Conservation (phyloP, 2,113 vertebrate species). For the Phocoena phocoena region DNA sequence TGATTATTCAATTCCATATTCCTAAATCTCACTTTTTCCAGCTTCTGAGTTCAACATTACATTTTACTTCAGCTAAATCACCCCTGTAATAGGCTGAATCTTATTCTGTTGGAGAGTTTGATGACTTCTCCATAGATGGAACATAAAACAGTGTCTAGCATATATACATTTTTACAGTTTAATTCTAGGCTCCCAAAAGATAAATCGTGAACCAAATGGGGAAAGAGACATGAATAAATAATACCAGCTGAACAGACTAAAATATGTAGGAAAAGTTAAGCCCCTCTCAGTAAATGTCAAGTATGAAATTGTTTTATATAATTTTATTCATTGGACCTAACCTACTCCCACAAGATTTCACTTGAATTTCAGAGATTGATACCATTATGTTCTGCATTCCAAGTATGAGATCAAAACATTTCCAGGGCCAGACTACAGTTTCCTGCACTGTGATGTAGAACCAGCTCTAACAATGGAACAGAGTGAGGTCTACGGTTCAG, state of each 20-base stretch:
- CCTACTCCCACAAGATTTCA: constrained; percentile 71
- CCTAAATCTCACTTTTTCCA: constrained; percentile 73
- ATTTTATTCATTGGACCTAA: constrained; percentile 76
- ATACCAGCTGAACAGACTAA: constrained; percentile 67
- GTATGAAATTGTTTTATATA: constrained; percentile 81
- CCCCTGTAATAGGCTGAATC: constrained; percentile 62
- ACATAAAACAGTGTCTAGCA: constrained; percentile 74
- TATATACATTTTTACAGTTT: constrained; percentile 73
- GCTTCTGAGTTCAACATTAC: constrained; percentile 65
- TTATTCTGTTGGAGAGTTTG: constrained; percentile 64
- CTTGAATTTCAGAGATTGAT: constrained; percentile 74
- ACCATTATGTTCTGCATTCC: constrained; percentile 55
- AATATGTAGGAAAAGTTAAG: constrained; percentile 67
- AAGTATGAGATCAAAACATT: constrained; percentile 62
- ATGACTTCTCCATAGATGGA: constrained; percentile 55
- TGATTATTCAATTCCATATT: constrained; percentile 69
- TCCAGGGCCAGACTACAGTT: background rate
- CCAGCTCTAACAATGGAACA: background rate
- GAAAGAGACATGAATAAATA: constrained; percentile 70
- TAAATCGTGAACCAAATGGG: constrained; percentile 67
- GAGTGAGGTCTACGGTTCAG: background rate
- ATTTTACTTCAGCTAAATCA: constrained; percentile 74
- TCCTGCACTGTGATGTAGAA: background rate
- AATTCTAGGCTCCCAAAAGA: constrained; percentile 66
- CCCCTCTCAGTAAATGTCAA: constrained; percentile 76